Base-by-base conservation (phyloP, 92 coral and sea anemone genomes). In the Epizoanthus ramosus region DNA sequence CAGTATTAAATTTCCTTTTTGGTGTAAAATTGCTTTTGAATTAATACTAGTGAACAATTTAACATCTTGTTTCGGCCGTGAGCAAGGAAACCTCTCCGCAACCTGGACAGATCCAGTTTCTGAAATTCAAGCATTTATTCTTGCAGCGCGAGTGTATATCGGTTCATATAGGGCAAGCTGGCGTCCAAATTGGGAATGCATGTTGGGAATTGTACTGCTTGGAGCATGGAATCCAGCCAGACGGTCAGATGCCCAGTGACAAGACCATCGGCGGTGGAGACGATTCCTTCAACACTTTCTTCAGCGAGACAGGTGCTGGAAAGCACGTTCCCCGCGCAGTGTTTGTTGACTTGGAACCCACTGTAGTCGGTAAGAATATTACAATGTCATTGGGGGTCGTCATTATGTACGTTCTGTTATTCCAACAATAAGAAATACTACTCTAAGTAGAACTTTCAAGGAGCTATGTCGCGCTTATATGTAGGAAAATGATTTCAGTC, bases 151-250 rank as follows among this genome's bases (percentile, higher is more conserved):
- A 91, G 69, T 90, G 95, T 85, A 89, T 92, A 68, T 92, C 95
- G 39, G 75, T 92, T 73, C 94, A 88, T 61, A 83, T 84, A 54
- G 94, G 94, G 39, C 94, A 91, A 83, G 94, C 94, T 39, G 94
- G 94, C 12, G 89, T 85, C 12, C 94, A 91, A 86, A 91, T 91
- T 56, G 94, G 94, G 8, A 91, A 91, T 31, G 94, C 92, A 61
- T 91, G 94, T 74, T 91, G 94, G 94, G 94, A 91, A 71, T 74
- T 91, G 85, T 91, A 91, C 84, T 91, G 94, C 79, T 85, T 91
- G 72, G 94, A 91, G 52, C 94, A 91, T 28, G 92, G 94, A 3
- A 91, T 91, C 85, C 94, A 91, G 87, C 94, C 94, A 17, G 94
- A 91, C 64, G 94, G 94, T 15, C 85, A 91, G 63, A 91, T 91